These are phyloP conservation scores for Endotricha flammealis DNA, from an alignment of 2,888 invertebrate genomes.

Conservation along the genomic window DNA sequence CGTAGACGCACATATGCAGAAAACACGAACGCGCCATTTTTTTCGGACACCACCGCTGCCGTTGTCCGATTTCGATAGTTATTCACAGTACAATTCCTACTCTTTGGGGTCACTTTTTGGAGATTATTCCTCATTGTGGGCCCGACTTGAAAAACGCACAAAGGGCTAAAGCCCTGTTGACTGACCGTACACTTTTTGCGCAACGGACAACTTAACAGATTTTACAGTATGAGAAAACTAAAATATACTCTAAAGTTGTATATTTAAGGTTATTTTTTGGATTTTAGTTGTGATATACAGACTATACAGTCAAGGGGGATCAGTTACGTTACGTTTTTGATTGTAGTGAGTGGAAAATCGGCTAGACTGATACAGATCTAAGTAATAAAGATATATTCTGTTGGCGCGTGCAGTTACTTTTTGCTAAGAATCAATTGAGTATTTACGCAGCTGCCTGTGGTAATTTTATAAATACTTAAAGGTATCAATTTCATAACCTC, in stretches of 20 bases:
- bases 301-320: conserved; percentile 30
- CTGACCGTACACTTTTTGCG: conserved; percentile 56
- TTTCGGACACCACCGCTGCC: conserved; percentile 38
- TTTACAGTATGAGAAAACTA: too few species aligned
- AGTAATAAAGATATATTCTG: conserved; percentile 28
- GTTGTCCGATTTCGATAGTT: conserved; percentile 40
- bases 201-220: conserved; percentile 40
- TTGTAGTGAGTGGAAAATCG: conserved; percentile 25
- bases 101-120: conserved; percentile 78
- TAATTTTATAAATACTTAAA: too few species aligned
- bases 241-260: too few species aligned
- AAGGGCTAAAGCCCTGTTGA: conserved; percentile 59
- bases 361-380: conserved; percentile 27
- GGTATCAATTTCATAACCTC: too few species aligned
- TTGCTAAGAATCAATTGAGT: too few species aligned
- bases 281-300: neutral
- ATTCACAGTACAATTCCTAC: conserved; percentile 52
- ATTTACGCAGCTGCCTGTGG: too few species aligned
- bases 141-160: conserved; percentile 62
- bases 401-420: conserved; percentile 57
- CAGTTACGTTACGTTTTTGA: conserved; percentile 49
- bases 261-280: too few species aligned
- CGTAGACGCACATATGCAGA: conserved; percentile 35
- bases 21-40: conserved; percentile 56
- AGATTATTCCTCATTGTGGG: conserved; percentile 67